Evolutionary conservation across 2,797 vertebrate species (phyloP), one percentile per base, ranked within the genome.

Genomic region (Squalus acanthias): DNA sequence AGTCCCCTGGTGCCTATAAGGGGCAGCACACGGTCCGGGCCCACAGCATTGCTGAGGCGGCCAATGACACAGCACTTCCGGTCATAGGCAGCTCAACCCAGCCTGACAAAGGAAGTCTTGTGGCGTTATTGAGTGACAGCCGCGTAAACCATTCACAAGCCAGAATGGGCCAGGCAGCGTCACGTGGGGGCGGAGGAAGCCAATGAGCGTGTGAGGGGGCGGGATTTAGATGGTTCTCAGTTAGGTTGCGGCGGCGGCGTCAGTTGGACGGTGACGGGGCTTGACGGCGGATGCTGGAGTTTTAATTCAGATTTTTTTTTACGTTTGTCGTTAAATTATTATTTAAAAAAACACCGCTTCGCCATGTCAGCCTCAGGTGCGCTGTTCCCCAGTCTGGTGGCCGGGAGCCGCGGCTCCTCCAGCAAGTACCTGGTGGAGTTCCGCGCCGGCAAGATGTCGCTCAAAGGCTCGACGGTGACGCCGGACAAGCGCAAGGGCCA

Each of bases 351-450:
- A 39, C 39, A 39, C 39, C 53, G 53, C 20, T 24, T 4, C 6
- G 1, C 98, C 96, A 99, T 99, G 99, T 99, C 99, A 29, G 88
- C 96, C 20, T 99, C 99, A 0, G 99, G 99, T 2, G 99, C 99
- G 0, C 98, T 99, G 92, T 99, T 99, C 96, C 99, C 99, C 0
- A 99, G 99, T 97, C 97, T 99, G 98, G 99, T 98, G 60, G 99
- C 99, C 1, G 99, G 99, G 96, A 99, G 99, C 26, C 98, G 99
- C 0, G 99, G 99, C 96, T 99, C 98, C 69, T 99, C 99, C 9
- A 99, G 98, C 97, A 99, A 99, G 96, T 99, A 99, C 96, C 97
- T 99, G 97, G 99, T 99, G 96, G 99, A 99, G 97, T 99, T 99
- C 91, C 98, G 99, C 6, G 99, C 99, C 0, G 99, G 99, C 46